Conservation (phyloP, 2,888 invertebrate genomes). For the Epinotia brunnichana region DNA sequence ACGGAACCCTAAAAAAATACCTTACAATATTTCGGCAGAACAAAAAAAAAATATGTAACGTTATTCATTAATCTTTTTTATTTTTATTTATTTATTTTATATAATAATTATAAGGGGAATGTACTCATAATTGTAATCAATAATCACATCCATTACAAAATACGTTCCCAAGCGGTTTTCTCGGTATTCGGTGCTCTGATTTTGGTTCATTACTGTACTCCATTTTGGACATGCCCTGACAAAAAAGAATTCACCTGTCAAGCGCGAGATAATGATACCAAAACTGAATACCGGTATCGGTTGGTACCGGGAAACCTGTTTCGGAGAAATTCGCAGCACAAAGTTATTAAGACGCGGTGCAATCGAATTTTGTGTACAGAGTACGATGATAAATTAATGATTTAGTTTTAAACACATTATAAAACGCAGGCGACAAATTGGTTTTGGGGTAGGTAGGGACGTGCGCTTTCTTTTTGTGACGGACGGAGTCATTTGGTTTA, state of each 20-base stretch:
- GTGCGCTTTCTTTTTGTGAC: too few relatives aligned
- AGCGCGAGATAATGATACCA: constrained; percentile 51
- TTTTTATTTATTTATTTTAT: too few relatives aligned
- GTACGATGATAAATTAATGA: constrained; percentile 45
- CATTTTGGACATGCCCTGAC: constrained; percentile 48
- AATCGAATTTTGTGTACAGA: constrained; percentile 51
- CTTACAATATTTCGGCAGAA: too few relatives aligned
- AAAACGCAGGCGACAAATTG: background rate
- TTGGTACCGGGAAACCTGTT: constrained; percentile 47
- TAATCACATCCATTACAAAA: background rate
- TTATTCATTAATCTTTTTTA: background rate
- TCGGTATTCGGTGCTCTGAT: constrained; percentile 20
- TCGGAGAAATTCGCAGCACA: constrained; percentile 55
- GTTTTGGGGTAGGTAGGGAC: too few relatives aligned
- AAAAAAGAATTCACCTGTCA: constrained; percentile 65
- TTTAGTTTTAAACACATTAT: background rate
- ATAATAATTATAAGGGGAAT: background rate
- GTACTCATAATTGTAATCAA: constrained; percentile 35
- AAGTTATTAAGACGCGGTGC: constrained; percentile 55
- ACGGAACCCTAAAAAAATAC: too few relatives aligned
- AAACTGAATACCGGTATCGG: constrained; percentile 46
- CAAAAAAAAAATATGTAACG: background rate
- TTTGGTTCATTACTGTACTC: constrained; percentile 36
- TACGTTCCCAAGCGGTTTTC: constrained; percentile 23
- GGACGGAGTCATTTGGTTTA: too few relatives aligned